Conservation (phyloP, 2,797 vertebrate genomes). For the Sebastes glaucus region DNA sequence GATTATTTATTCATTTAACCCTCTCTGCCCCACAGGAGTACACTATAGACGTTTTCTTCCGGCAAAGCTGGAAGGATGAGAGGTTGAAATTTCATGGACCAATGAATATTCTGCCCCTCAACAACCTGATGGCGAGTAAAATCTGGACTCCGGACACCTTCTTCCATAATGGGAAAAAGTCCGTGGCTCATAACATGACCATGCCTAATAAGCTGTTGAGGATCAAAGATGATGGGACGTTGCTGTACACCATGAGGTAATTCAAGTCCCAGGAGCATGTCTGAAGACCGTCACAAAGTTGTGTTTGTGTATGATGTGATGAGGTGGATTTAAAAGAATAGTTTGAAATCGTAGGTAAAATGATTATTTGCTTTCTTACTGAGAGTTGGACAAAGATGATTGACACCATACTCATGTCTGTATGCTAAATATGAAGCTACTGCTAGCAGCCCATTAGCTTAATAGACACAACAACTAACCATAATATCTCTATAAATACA, state of each 20-base stretch:
- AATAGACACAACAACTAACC: background rate
- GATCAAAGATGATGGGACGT: slow-evolving; percentile 95
- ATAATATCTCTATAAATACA: too few species aligned
- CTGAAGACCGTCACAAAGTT: background rate
- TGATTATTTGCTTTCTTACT: background rate
- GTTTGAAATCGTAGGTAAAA: background rate
- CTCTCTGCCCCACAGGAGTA: slow-evolving; percentile 87
- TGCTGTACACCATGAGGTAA: slow-evolving; percentile 97
- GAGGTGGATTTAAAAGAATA: background rate
- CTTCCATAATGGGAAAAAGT: slow-evolving; percentile 99
- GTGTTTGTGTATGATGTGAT: background rate
- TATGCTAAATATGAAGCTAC: background rate
- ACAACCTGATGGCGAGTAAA: slow-evolving; percentile 99
- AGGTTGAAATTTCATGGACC: slow-evolving; percentile 95
- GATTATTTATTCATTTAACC: background rate
- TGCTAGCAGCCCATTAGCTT: background rate
- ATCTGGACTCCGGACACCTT: slow-evolving; percentile 99
- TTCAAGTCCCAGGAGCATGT: background rate
- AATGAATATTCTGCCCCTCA: slow-evolving; percentile 96
- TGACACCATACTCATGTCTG: background rate
- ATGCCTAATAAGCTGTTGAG: slow-evolving; percentile 98
- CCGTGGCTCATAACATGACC: slow-evolving; percentile 98
- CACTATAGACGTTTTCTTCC: slow-evolving; percentile 98
- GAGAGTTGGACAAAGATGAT: background rate
- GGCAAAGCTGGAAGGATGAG: slow-evolving; percentile 98